Percentiles rank a stretch among this genome's conserved stretches.
Conservation (phyloP, 1,140 invertebrate species). For the Copidosoma floridanum region DNA sequence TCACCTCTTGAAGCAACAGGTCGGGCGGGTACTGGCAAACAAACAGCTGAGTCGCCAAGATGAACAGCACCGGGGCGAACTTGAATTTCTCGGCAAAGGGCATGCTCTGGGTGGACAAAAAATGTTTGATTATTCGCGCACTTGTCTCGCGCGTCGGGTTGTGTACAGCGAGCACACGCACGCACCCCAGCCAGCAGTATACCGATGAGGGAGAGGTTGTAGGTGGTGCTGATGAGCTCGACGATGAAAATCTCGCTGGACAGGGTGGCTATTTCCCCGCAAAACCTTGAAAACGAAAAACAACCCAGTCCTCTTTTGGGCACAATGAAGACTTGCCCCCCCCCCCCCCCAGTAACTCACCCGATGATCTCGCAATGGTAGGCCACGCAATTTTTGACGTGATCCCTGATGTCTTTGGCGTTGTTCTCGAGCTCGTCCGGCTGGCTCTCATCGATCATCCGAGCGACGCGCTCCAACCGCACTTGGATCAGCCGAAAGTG, state of each 20-base stretch:
- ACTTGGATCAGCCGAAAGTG: conserved; percentile 10
- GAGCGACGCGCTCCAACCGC: not conserved
- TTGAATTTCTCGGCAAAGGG: conserved; percentile 10
- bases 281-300: not conserved
- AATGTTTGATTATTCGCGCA: too few relatives aligned
- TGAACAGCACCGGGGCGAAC: conserved; percentile 8
- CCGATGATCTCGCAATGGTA: not conserved
- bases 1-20: not conserved
- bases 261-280: not conserved
- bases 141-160: too few relatives aligned
- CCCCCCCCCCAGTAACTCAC: not conserved
- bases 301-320: too few relatives aligned
- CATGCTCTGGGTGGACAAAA: not conserved
- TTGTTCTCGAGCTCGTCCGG: not conserved
- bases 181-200: conserved; percentile 6
- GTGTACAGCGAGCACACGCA: too few relatives aligned
- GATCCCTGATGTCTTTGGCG: not conserved
- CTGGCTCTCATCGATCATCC: not conserved
- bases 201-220: conserved; percentile 11
- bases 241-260: conserved; percentile 16
- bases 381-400: not conserved
- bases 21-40: conserved; percentile 17
- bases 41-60: conserved; percentile 3
- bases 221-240: conserved; percentile 8
- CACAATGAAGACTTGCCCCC: too few relatives aligned